phyloP scores from a whole-genome alignment of 2,113 vertebrate genomes.

The Coryphaenoides rupestris region DNA sequence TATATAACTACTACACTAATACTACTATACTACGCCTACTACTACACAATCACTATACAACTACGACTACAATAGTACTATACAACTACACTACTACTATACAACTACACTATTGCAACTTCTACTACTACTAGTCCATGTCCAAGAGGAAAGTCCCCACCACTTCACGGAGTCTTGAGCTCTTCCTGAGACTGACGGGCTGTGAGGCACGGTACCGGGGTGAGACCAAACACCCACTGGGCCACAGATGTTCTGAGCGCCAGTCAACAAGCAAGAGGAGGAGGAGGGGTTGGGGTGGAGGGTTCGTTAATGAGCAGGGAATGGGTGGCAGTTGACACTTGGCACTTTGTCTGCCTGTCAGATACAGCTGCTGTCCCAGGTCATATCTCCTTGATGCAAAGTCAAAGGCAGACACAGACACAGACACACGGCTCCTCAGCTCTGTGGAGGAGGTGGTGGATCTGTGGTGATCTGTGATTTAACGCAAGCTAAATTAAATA shows the following conservation, averaged over 20 bases:
- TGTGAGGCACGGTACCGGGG: conserved; percentile 38
- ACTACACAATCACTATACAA: too few relatives aligned
- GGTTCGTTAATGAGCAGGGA: conserved; percentile 33
- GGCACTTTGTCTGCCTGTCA: conserved; percentile 54
- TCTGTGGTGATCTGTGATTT: too few relatives aligned
- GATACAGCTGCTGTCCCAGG: conserved; percentile 60
- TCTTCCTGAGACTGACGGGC: conserved; percentile 30
- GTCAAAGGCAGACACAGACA: conserved; percentile 56
- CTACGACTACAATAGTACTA: too few relatives aligned
- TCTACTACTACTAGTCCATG: too few relatives aligned
- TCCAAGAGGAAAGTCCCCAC: neutral
- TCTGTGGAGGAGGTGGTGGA: neutral
- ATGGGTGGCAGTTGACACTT: conserved; percentile 21
- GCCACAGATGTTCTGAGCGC: conserved; percentile 47
- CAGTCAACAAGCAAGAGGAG: conserved; percentile 5
- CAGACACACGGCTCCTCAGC: conserved; percentile 4
- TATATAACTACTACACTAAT: too few relatives aligned
- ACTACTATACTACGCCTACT: too few relatives aligned
- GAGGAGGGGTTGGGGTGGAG: neutral
- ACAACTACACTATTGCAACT: too few relatives aligned
- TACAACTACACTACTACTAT: too few relatives aligned
- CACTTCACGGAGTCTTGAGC: conserved; percentile 11
- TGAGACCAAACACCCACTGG: conserved; percentile 54
- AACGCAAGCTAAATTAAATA: too few relatives aligned
- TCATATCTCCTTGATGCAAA: conserved; percentile 64